phyloP scores from a whole-genome alignment of 1,140 invertebrate species.

The Hyles euphorbiae region DNA sequence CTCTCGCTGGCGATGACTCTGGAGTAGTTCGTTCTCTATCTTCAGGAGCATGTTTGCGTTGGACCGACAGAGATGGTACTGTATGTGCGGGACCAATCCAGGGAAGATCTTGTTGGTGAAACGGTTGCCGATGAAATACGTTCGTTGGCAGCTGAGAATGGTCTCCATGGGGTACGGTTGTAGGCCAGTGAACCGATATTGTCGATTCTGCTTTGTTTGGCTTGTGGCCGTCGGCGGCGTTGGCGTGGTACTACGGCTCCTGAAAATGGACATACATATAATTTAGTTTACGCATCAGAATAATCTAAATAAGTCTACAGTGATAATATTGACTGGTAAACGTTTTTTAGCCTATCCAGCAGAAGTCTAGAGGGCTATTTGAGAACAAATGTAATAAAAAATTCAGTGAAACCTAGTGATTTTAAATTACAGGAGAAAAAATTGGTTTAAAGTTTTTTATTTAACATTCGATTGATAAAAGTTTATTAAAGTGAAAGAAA shows the following conservation, averaged over 20 bases:
- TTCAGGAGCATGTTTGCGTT: slow-evolving; percentile 78
- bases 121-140: slow-evolving; percentile 53
- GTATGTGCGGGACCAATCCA: slow-evolving; percentile 45
- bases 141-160: slow-evolving; percentile 38
- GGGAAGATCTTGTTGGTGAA: slow-evolving; percentile 52
- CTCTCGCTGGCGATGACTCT: slow-evolving; percentile 86
- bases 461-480: too few species aligned
- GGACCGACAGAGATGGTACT: slow-evolving; percentile 54
- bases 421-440: too few species aligned
- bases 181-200: slow-evolving; percentile 18
- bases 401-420: too few species aligned
- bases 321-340: too few species aligned
- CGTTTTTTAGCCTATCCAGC: too few species aligned
- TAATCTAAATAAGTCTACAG: too few species aligned
- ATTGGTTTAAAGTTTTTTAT: too few species aligned
- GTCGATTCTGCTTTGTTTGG: slow-evolving; percentile 24
- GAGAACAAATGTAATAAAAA: too few species aligned
- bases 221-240: slow-evolving; percentile 20
- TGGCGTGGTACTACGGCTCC: slow-evolving; percentile 53
- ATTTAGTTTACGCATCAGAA: too few species aligned
- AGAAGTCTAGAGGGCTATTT: too few species aligned
- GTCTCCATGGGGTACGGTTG: slow-evolving; percentile 54
- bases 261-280: slow-evolving; percentile 25
- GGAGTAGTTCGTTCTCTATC: slow-evolving; percentile 82
- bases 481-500: too few species aligned